Evolutionary conservation across 1,140 invertebrate genomes (phyloP).

Genomic region (Macrobrachium nipponense): DNA sequence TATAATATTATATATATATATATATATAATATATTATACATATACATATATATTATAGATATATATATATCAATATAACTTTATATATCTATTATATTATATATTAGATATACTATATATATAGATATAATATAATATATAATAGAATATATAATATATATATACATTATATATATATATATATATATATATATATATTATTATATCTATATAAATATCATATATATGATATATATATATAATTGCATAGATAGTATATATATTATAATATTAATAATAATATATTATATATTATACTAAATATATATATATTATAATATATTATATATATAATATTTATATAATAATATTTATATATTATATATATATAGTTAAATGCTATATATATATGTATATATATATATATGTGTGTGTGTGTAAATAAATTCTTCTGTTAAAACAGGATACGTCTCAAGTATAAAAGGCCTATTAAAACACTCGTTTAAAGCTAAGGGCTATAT

Average conservation of each 20-base stretch:
- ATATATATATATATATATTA: neutral
- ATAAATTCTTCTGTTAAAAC: no score
- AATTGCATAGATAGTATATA: neutral
- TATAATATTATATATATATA: no score
- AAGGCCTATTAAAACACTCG: no score
- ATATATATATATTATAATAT: neutral
- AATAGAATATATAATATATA: no score
- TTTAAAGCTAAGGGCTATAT: no score
- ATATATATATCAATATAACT: no score
- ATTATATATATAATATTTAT: slow-evolving; percentile 3
- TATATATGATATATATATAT: slow-evolving; percentile 17
- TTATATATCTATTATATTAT: neutral
- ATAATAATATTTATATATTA: slow-evolving; percentile 13
- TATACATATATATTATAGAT: no score
- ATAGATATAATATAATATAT: slow-evolving; percentile 2
- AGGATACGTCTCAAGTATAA: no score
- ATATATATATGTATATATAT: slow-evolving; percentile 2
- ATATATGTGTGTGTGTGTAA: neutral
- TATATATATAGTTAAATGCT: no score
- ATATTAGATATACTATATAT: slow-evolving; percentile 17
- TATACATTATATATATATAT: slow-evolving; percentile 5
- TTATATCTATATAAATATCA: neutral
- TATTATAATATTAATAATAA: no score
- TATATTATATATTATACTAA: neutral
- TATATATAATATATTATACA: no score